Conservation (phyloP, 2,113 vertebrate species). For the Phasianus colchicus region DNA sequence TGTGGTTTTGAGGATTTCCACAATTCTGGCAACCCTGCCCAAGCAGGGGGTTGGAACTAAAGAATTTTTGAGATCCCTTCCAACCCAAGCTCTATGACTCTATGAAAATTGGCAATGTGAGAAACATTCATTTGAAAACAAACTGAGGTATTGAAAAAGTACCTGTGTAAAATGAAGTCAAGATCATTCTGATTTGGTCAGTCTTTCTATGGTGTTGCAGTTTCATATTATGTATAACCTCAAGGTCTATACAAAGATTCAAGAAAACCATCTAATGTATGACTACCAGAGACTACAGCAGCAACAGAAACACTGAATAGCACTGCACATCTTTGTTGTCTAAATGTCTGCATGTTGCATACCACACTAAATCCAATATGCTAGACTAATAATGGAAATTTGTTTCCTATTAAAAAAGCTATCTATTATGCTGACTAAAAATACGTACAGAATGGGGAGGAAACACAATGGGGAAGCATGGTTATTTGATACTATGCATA, state of each 20-base stretch:
- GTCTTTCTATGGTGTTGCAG: too few relatives aligned
- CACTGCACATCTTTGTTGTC: not conserved
- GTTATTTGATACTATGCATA: not conserved
- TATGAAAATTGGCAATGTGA: not conserved
- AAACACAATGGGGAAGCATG: not conserved
- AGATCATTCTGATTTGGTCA: not conserved
- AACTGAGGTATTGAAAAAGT: not conserved
- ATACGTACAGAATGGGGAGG: not conserved
- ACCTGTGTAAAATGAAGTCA: not conserved
- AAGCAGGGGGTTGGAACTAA: too few relatives aligned
- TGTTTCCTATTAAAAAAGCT: not conserved
- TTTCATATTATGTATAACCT: too few relatives aligned
- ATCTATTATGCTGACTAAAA: not conserved
- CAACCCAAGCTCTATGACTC: too few relatives aligned
- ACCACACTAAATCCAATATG: not conserved
- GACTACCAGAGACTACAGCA: not conserved
- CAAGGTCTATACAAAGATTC: too few relatives aligned
- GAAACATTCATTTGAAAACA: not conserved
- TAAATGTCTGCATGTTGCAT: not conserved
- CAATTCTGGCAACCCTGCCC: too few relatives aligned
- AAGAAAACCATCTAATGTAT: too few relatives aligned
- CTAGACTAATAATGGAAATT: not conserved
- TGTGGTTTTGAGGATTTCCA: too few relatives aligned
- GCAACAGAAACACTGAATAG: not conserved
- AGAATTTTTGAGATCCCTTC: too few relatives aligned